Conservation (phyloP, 2,797 vertebrate species). For the Enteromius afrohamiltoni region DNA sequence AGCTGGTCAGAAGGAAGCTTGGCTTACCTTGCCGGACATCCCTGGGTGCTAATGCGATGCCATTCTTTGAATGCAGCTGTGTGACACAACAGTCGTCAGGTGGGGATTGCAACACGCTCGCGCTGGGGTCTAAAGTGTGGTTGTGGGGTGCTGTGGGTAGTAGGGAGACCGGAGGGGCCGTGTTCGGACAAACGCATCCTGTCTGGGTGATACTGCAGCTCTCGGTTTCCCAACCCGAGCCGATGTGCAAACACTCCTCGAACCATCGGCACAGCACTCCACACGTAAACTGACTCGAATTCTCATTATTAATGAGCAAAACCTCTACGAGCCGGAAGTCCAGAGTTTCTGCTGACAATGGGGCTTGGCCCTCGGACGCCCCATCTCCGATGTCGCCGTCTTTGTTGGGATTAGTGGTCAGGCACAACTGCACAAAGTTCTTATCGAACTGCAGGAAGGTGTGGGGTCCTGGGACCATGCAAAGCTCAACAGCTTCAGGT, state of each 20-base stretch:
- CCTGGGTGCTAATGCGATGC: slow-evolving; percentile 86
- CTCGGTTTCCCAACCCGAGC: slow-evolving; percentile 68
- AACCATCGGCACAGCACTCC: slow-evolving; percentile 96
- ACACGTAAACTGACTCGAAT: slow-evolving; percentile 97
- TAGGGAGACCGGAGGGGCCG: slow-evolving; percentile 71
- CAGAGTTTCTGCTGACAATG: slow-evolving; percentile 82
- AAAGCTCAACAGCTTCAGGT: slow-evolving; percentile 86
- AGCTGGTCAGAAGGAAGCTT: background rate
- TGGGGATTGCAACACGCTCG: slow-evolving; percentile 73
- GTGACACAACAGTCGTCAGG: slow-evolving; percentile 86
- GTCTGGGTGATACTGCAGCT: slow-evolving; percentile 92
- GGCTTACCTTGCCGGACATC: slow-evolving; percentile 90
- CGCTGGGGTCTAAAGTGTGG: slow-evolving; percentile 76
- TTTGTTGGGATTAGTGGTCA: slow-evolving; percentile 80
- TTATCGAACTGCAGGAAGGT: slow-evolving; percentile 97
- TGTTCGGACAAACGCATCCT: slow-evolving; percentile 88
- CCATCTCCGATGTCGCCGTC: slow-evolving; percentile 15
- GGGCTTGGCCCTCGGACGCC: slow-evolving; percentile 67
- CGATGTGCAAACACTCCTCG: slow-evolving; percentile 89
- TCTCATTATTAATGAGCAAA: slow-evolving; percentile 96
- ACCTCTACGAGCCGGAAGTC: slow-evolving; percentile 93
- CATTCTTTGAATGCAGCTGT: slow-evolving; percentile 88
- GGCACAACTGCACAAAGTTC: slow-evolving; percentile 95
- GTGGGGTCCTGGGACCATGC: slow-evolving; percentile 78
- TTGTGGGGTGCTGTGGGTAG: slow-evolving; percentile 77